Conservation (phyloP, 2,113 vertebrate genomes). For the Cairina moschata region DNA sequence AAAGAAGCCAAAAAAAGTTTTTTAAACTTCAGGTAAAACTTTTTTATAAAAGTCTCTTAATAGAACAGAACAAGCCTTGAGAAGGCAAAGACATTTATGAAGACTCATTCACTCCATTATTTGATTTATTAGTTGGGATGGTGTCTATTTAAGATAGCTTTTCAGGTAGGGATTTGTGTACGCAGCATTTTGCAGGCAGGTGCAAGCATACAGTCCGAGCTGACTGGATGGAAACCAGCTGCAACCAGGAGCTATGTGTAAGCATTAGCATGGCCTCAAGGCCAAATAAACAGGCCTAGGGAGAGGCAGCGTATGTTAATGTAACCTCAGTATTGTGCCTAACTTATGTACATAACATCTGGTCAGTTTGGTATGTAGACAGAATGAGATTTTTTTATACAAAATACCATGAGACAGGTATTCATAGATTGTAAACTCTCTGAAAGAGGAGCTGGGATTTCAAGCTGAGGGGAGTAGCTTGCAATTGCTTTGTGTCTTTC, state of each 20-base stretch:
- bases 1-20: neutral
- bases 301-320: neutral
- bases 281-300: constrained; percentile 20
- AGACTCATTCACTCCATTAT: neutral
- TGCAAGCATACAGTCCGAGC: neutral
- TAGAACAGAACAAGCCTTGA: neutral
- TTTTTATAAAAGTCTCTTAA: neutral
- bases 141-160: neutral
- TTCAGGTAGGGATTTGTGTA: neutral
- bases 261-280: constrained; percentile 22
- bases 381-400: neutral
- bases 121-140: neutral
- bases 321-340: neutral
- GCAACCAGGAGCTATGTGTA: constrained; percentile 40
- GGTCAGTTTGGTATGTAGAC: neutral
- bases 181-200: neutral
- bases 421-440: neutral
- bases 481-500: neutral
- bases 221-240: constrained; percentile 45
- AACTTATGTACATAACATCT: constrained; percentile 36
- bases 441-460: neutral
- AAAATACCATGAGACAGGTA: neutral
- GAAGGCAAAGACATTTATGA: neutral
- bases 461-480: neutral
- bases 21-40: neutral